Conservation (phyloP, 2,888 invertebrate genomes). For the Tinea trinotella region DNA sequence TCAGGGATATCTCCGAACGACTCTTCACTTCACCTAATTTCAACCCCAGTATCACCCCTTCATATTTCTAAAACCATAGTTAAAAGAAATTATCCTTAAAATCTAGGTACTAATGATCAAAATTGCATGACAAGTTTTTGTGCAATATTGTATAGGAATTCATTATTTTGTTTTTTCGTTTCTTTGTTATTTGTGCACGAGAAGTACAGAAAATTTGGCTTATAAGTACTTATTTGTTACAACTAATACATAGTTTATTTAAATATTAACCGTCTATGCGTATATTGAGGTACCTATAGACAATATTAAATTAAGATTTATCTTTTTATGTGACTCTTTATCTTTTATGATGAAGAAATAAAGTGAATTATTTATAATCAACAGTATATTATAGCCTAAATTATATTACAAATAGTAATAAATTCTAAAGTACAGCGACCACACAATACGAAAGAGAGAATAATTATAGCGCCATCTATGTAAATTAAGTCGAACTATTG, state of each 20-base stretch:
- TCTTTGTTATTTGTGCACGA: background rate
- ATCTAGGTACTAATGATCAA: background rate
- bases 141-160: constrained; percentile 5
- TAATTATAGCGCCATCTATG: constrained; percentile 2
- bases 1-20: constrained; percentile 4
- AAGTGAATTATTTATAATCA: no score
- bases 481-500: background rate
- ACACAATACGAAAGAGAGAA: background rate
- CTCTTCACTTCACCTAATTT: constrained; percentile 16
- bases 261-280: no score
- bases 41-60: constrained; percentile 6
- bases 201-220: background rate
- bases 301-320: no score
- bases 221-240: no score
- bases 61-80: no score
- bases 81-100: background rate
- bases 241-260: no score
- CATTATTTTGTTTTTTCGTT: constrained; percentile 1
- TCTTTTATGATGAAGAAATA: no score
- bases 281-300: no score
- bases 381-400: no score
- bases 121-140: background rate
- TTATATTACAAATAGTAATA: background rate
- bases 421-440: background rate
- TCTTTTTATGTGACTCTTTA: no score